Evolutionary conservation across 2,113 vertebrate species (phyloP), one percentile per base, ranked within the genome.

Genomic region (Limanda limanda): DNA sequence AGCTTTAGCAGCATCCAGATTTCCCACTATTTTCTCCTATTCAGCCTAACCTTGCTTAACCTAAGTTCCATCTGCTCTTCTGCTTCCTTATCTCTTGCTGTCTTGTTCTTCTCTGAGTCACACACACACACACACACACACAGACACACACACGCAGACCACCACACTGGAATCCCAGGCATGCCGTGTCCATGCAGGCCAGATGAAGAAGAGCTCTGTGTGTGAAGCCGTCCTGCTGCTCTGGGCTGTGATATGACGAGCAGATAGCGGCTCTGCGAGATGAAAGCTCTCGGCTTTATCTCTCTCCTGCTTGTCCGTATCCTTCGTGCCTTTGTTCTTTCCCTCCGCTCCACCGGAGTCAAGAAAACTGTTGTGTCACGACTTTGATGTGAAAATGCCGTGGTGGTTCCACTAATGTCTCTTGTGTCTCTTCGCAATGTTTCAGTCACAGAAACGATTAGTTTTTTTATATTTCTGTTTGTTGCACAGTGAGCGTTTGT

Each of bases 201-300:
- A 69, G 69, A 79, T 74, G 17, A 83, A 85, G 84, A 84, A 69
- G 69, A 83, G 76, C 68, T 62, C 20, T 57, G 56, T 57, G 23
- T 57, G 23, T 57, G 60, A 21, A n/a, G 37, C 31, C 42, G 60
- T 61, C 76, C 76, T 74, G 84, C 81, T 77, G 68, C 90, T 89
- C 71, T 74, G 84, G 76, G 88, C 81, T 85, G 79, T 82, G 88
- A 86, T 81, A 66, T 88, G 76, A 92, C 23, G 86, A 71, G 55
- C 77, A 89, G 92, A 93, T 91, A 91, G 81, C 81, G 61, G 60
- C 25, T 27, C 62, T 18, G 40, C 21, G 1, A 79, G 81, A 88
- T 91, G 84, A 92, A 92, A 86, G 88, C 85, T 83, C 65, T 78
- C 70, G 0, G 0, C 78, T 82, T 89, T 85, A 85, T 91, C 91